A percentile compares a stretch with the other conserved stretches of the same genome.
phyloP scores from a whole-genome alignment of 2,797 vertebrate genomes.

The Diceros bicornis region DNA sequence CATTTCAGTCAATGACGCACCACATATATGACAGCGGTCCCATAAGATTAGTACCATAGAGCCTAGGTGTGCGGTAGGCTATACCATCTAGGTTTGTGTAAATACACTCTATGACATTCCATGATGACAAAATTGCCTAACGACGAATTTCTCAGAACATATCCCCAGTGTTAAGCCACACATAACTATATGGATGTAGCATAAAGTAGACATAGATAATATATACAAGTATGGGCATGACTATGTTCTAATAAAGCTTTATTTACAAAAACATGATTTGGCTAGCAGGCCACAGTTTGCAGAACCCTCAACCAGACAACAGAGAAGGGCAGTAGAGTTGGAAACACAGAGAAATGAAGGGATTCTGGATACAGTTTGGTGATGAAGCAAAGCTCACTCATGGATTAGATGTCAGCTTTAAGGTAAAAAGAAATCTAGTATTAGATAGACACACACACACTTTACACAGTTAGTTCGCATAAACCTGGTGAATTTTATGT shows the following conservation, averaged over 20 bases:
- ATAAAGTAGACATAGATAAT: background rate
- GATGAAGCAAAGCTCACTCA: background rate
- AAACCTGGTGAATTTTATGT: background rate
- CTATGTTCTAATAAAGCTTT: conserved; percentile 10
- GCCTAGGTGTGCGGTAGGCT: too few relatives aligned
- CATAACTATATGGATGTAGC: too few relatives aligned
- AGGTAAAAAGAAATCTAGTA: background rate
- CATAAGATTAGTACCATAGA: too few relatives aligned
- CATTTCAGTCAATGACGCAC: too few relatives aligned
- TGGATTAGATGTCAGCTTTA: background rate
- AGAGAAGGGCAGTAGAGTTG: background rate
- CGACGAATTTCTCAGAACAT: too few relatives aligned
- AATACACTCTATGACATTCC: too few relatives aligned
- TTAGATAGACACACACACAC: background rate
- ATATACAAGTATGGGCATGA: background rate
- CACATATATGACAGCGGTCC: too few relatives aligned
- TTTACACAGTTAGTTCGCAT: background rate
- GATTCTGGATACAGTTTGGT: background rate
- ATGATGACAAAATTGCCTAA: too few relatives aligned
- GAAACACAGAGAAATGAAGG: background rate
- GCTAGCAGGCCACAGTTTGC: background rate
- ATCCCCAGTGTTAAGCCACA: too few relatives aligned
- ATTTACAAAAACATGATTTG: background rate
- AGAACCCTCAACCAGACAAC: background rate
- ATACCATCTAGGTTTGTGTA: too few relatives aligned